Evolutionary conservation across 2,113 vertebrate species (phyloP).

Genomic region (Macaca fascicularis): DNA sequence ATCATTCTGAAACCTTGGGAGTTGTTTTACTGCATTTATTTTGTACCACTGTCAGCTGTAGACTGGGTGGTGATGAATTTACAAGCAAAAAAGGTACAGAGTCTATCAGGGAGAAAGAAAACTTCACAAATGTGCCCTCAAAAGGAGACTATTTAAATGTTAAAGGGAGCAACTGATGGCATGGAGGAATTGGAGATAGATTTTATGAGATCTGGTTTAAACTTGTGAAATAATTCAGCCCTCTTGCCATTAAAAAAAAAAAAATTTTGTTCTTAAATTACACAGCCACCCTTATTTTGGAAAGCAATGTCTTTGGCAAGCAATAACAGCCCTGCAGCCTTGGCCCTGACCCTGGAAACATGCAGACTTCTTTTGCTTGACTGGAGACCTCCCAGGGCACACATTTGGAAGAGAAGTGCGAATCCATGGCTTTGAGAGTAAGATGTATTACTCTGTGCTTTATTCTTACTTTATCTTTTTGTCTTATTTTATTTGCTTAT

Average conservation of each 20-base stretch:
- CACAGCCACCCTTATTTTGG: neutral
- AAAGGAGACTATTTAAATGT: neutral
- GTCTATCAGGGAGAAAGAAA: neutral
- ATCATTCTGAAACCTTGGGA: neutral
- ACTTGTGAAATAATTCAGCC: neutral
- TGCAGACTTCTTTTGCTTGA: neutral
- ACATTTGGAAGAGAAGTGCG: neutral
- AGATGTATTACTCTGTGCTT: neutral
- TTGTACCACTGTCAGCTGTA: neutral
- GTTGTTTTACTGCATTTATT: neutral
- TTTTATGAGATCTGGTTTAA: neutral
- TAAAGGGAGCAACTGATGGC: neutral
- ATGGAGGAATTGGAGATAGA: neutral
- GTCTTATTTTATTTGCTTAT: neutral
- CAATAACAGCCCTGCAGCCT: neutral
- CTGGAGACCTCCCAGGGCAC: neutral
- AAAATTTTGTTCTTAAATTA: neutral
- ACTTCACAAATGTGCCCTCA: neutral
- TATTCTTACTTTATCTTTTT: neutral
- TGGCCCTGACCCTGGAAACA: accelerated
- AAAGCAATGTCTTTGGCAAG: conserved; percentile 2
- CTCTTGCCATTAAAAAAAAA: neutral
- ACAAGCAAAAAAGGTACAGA: neutral
- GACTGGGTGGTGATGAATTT: neutral
- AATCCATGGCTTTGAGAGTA: neutral